phyloP scores from a whole-genome alignment of 2,888 invertebrate genomes.

The Chorisops tibialis region DNA sequence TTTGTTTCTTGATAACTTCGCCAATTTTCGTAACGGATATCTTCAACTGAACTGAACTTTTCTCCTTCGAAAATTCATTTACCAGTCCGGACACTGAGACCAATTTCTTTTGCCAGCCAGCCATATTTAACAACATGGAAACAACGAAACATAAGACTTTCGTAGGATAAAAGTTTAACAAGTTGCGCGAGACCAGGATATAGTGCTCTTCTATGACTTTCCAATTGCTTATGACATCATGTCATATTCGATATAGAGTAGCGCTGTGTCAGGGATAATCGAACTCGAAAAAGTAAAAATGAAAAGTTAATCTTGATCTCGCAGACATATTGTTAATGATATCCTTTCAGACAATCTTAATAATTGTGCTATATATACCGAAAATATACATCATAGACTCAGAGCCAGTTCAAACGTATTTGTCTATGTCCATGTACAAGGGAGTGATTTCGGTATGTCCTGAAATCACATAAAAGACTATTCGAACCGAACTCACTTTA shows the following conservation, averaged over 20 bases:
- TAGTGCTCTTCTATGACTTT: slow-evolving; percentile 10
- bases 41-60: neutral
- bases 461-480: slow-evolving; percentile 10
- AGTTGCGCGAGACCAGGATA: neutral
- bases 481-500: slow-evolving; percentile 9
- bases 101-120: slow-evolving; percentile 18
- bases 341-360: neutral
- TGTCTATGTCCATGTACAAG: no score
- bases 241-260: neutral
- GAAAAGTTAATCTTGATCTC: no score
- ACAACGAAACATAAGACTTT: neutral
- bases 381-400: no score
- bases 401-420: no score
- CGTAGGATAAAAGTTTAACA: slow-evolving; percentile 4
- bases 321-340: slow-evolving; percentile 1
- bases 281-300: no score
- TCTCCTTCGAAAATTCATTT: slow-evolving; percentile 4
- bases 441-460: no score
- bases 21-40: slow-evolving; percentile 14
- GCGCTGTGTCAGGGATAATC: no score
- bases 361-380: no score
- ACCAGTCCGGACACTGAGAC: slow-evolving; percentile 3
- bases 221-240: slow-evolving; percentile 19
- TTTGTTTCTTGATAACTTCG: slow-evolving; percentile 2
- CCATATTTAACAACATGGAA: neutral